Base-by-base conservation (phyloP, 2,888 invertebrate species). In the Cheilosia grossa region DNA sequence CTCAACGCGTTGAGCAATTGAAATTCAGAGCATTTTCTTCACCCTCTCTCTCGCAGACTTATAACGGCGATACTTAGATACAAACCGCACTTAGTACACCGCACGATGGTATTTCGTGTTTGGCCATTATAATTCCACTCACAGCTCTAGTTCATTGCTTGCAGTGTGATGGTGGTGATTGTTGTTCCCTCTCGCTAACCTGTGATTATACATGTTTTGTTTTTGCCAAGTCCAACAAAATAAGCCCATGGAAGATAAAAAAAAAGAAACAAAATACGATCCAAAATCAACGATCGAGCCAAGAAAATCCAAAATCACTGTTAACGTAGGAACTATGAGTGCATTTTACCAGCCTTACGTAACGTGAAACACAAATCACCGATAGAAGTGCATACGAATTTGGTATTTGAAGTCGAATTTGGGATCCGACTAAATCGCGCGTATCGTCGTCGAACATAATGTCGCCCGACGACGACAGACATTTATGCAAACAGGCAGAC, bases 41-140 rank as follows among this genome's bases (percentile, higher is more conserved):
- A 13, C 37, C 79, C 82, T 74, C 79, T 79, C 79, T 82, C 63
- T 73, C 63, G 79, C 49, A 78, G 21, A 67, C 67, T 74, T 73
- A 53, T 83, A 83, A 83, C 82, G 79, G 37, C 37, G 82, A 74
- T 69, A 83, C 61, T 77, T 69, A 67, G 56, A 74, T 53, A 64
- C 63, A 61, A 73, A 44, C 70, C 66, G 61, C 64, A 72, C 33
- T 83, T 66, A 64, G 77, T 73, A 64, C 21, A 64, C 73, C 47
- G 44, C 66, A 61, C 67, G 73, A 69, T 69, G 82, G 74, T 69
- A 83, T 79, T 79, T 69, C 73, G 53, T n/a, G 37, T 73, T 73
- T 51, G 56, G 67, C 73, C 69, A 79, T 83, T 83, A 83, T 79
- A 83, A 83, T 83, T 83, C 74, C 69, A 64, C 56, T 79, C 82